Percentiles rank a stretch among this genome's conserved stretches.
Conservation (phyloP, 2,888 invertebrate species). For the Xanthostigma xanthostigma region DNA sequence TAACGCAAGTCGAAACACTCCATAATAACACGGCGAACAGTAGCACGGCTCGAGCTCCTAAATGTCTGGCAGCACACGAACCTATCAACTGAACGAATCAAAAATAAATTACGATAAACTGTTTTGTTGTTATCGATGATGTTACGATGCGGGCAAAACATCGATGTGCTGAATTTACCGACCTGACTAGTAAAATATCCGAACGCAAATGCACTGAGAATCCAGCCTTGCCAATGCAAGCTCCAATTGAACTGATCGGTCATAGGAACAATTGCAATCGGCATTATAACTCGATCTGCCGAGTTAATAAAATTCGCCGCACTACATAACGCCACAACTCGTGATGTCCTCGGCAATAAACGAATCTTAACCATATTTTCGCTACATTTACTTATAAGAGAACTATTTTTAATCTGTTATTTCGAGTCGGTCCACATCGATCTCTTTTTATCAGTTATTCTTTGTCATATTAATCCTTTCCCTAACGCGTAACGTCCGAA, state of each 20-base stretch:
- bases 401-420: neutral
- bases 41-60: constrained; percentile 53
- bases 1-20: constrained; percentile 56
- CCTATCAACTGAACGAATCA: constrained; percentile 37
- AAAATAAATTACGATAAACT: constrained; percentile 9
- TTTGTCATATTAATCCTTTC: no score
- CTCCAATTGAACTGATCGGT: constrained; percentile 54
- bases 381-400: neutral
- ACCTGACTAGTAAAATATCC: constrained; percentile 66
- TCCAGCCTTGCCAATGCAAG: constrained; percentile 57
- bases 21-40: constrained; percentile 53
- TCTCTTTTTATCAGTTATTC: no score
- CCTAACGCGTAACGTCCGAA: neutral
- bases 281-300: constrained; percentile 63
- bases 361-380: constrained; percentile 29
- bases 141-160: no score
- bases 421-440: neutral
- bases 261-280: constrained; percentile 62
- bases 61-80: constrained; percentile 48
- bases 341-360: constrained; percentile 37
- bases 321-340: constrained; percentile 51
- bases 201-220: constrained; percentile 58
- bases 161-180: constrained; percentile 8
- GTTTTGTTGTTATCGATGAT: neutral
- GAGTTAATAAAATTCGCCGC: constrained; percentile 64